A percentile compares a stretch with the other conserved stretches of the same genome.
Conservation (phyloP, 2,888 invertebrate genomes). For the Emmelina monodactyla region DNA sequence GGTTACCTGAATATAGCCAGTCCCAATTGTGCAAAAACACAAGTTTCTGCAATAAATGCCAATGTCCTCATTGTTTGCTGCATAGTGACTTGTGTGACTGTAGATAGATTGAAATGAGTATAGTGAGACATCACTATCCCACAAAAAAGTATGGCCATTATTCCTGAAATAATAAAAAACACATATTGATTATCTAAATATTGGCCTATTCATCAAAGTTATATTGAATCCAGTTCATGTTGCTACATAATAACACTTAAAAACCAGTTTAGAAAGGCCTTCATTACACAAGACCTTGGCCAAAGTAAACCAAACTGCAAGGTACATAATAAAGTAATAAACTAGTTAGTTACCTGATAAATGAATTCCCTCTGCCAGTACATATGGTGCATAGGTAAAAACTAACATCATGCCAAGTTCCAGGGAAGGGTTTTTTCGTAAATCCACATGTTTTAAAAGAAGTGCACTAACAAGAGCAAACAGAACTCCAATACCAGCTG, state of each 20-base stretch:
- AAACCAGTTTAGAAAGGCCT: too few species aligned
- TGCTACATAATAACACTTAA: too few species aligned
- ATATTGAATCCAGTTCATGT: too few species aligned
- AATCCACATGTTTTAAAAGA: constrained; percentile 92
- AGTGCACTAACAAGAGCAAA: constrained; percentile 94
- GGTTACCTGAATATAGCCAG: constrained; percentile 77
- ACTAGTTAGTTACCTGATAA: constrained; percentile 74
- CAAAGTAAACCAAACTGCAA: too few species aligned
- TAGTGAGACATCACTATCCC: constrained; percentile 99
- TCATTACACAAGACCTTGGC: too few species aligned
- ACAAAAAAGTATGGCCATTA: constrained; percentile 99
- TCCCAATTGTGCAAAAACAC: constrained; percentile 98
- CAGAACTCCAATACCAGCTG: constrained; percentile 94
- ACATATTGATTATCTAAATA: too few species aligned
- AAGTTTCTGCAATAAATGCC: constrained; percentile 97
- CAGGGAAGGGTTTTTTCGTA: constrained; percentile 95
- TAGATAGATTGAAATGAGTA: constrained; percentile 97
- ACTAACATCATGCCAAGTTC: constrained; percentile 99
- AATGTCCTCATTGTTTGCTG: constrained; percentile 98
- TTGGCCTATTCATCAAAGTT: too few species aligned
- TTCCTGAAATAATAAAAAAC: constrained; percentile 74
- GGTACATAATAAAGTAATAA: constrained; percentile 4
- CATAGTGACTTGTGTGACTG: constrained; percentile 99
- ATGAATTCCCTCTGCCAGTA: constrained; percentile 95
- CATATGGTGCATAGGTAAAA: constrained; percentile 98